A percentile compares a stretch with the other conserved stretches of the same genome.
Conservation (phyloP, 2,113 vertebrate species). For the Rousettus leschenaultii region DNA sequence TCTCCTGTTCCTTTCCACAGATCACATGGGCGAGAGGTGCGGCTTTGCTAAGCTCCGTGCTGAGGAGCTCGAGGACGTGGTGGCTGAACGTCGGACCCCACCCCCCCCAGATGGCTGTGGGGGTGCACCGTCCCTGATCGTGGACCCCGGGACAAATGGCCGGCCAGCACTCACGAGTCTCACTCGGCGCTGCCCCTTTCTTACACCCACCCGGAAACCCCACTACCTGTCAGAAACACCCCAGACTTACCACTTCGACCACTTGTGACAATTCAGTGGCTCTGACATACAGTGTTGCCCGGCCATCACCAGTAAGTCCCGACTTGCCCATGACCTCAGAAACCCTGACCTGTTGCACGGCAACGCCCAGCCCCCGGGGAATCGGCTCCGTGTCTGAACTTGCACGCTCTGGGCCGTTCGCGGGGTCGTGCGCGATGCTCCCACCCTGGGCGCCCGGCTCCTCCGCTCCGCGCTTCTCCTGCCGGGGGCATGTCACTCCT, state of each 20-base stretch:
- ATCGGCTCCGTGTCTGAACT: no score
- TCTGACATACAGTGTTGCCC: neutral
- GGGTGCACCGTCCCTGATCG: constrained; percentile 91
- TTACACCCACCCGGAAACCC: constrained; percentile 77
- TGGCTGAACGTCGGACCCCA: constrained; percentile 90
- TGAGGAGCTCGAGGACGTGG: constrained; percentile 89
- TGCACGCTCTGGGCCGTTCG: no score
- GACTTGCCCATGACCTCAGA: neutral
- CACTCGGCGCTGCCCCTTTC: neutral
- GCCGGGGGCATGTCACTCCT: no score
- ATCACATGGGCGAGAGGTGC: constrained; percentile 85
- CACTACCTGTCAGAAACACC: constrained; percentile 70
- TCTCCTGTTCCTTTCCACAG: no score
- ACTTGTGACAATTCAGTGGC: neutral
- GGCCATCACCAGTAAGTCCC: neutral
- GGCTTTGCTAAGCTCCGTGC: constrained; percentile 92
- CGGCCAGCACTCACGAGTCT: constrained; percentile 81
- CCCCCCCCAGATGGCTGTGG: constrained; percentile 91
- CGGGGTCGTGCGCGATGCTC: no score
- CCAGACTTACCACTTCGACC: neutral
- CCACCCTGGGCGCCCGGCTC: no score
- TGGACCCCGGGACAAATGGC: constrained; percentile 89
- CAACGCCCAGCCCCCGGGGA: fast-evolving
- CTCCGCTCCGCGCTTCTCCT: no score
- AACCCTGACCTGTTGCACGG: fast-evolving